Base-by-base conservation (phyloP, 2,888 invertebrate genomes). In the Polydesmus complanatus region DNA sequence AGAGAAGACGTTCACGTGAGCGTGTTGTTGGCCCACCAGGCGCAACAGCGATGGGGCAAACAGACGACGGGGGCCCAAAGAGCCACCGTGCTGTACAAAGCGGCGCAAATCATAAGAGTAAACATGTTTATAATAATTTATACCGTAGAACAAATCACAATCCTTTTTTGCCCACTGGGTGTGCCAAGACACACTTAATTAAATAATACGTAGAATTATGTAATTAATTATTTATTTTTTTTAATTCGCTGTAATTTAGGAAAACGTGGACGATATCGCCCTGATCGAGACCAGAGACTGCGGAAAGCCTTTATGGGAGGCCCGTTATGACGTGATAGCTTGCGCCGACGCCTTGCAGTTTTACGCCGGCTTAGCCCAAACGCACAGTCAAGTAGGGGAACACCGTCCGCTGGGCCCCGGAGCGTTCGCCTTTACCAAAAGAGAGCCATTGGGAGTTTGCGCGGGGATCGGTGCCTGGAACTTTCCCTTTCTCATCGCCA, bases 391-490 rank as follows among this genome's bases (percentile, higher is more conserved):
- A 18, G 19, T 60, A 47, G 53, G 79, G 18, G 71, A 75, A 52
- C 76, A 77, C 65, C 68, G 77, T 27, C 72, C 73, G 0, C 68
- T 78, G 22, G 65, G 72, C 23, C 69, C 69, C 47, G 74, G 74
- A 1, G 75, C 73, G 54, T 79, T 78, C 70, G 77, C 76, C 11
- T 76, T 77, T 69, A 78, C 79, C 1, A 68, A 74, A 3, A 66
- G 77, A 21, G 78, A 79, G 65, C 78, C 80, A 1, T 68, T 80
- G 11, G 80, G 80, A 1, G 78, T 80, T 1, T 74, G 78, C 23
- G 79, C 73, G 2, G 78, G 75, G 14, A 77, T 80, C 51, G 79
- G 78, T 2, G 80, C 80, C 1, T 80, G 80, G 79, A 80, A 80
- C 69, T 80, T 77, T 68, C 80, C 80, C 1, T 76, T 80, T 66